A percentile compares a stretch with the other conserved stretches of the same genome.
Conservation (phyloP, 1,140 invertebrate species). For the Ylistrum balloti region DNA sequence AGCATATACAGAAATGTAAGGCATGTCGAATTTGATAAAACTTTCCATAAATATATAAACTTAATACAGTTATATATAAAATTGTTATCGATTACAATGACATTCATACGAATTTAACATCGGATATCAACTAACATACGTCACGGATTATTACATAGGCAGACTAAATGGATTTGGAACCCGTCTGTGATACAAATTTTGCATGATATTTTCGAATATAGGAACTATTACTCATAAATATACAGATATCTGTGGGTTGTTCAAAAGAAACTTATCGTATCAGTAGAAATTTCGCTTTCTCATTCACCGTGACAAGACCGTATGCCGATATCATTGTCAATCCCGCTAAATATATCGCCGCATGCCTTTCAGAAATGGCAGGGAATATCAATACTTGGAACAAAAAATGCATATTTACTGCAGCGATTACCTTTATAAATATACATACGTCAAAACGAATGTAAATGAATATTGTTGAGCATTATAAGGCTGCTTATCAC, state of each 20-base stretch:
- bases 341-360: not conserved
- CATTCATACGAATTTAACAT: not conserved
- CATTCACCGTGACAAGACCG: conserved; percentile 22
- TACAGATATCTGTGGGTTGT: not conserved
- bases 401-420: not conserved
- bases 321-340: conserved; percentile 1
- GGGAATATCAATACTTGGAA: not conserved
- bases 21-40: not conserved
- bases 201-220: conserved; percentile 11
- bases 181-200: not conserved
- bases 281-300: not conserved
- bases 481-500: too few species aligned
- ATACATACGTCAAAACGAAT: not conserved
- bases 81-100: not conserved
- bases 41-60: conserved; percentile 18
- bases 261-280: conserved; percentile 7
- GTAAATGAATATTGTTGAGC: not conserved
- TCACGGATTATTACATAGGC: not conserved
- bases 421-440: not conserved
- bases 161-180: not conserved
- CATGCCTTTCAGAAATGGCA: not conserved
- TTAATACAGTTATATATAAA: conserved; percentile 30
- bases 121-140: not conserved
- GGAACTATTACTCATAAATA: conserved; percentile 19
- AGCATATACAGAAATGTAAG: not conserved